These are phyloP conservation scores for Passer domesticus DNA, from an alignment of 2,113 vertebrate species.

Conservation along the genomic window DNA sequence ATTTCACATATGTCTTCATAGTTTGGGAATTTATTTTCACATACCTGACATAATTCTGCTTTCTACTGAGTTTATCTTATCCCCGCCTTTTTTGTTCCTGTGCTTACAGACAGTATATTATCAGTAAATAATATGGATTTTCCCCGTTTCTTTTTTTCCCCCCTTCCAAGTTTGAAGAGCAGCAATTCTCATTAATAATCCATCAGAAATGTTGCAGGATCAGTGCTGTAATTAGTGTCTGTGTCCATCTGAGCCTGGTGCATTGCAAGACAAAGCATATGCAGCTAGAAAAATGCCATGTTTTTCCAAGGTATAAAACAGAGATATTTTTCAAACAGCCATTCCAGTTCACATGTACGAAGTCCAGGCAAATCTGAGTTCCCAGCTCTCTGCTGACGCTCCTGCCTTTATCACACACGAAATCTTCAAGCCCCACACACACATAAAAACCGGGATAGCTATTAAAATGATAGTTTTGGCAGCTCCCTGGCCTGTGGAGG, in stretches of 20 bases:
- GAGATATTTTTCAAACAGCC: not conserved
- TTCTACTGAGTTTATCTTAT: not conserved
- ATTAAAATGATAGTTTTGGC: not conserved
- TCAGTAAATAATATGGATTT: not conserved
- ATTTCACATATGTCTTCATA: conserved; percentile 13
- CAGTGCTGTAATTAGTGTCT: conserved; percentile 18
- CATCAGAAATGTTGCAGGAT: conserved; percentile 28
- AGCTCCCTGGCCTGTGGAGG: not conserved
- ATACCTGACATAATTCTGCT: not conserved
- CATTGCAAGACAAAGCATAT: not conserved
- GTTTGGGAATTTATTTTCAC: conserved; percentile 19
- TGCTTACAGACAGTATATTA: not conserved
- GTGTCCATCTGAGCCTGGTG: conserved; percentile 4
- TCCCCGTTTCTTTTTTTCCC: not conserved
- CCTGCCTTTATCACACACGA: accelerated
- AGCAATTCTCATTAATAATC: conserved; percentile 49
- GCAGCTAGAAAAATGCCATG: not conserved
- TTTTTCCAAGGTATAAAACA: not conserved
- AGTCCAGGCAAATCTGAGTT: not conserved
- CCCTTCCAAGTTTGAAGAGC: not conserved
- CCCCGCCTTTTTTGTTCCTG: not conserved
- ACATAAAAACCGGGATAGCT: accelerated
- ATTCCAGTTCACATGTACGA: not conserved
- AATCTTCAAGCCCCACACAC: not conserved
- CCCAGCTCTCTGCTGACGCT: not conserved